Percentiles rank a stretch among this genome's conserved stretches.
phyloP scores from a whole-genome alignment of 53 echinoderm and acorn worm species.

The Henricia sp. region DNA sequence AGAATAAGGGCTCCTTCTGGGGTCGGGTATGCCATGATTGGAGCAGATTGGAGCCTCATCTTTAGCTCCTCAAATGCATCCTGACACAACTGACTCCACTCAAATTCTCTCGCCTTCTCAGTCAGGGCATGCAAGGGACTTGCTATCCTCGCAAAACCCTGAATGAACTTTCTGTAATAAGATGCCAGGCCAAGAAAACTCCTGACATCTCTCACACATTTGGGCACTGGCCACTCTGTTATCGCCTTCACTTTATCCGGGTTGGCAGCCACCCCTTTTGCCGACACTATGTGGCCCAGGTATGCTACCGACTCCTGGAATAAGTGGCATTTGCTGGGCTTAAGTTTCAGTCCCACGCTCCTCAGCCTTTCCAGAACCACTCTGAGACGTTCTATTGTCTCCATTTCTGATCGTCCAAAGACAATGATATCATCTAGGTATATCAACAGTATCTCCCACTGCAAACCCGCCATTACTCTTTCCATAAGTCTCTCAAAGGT shows the following conservation, averaged over 20 bases:
- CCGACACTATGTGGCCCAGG: not conserved
- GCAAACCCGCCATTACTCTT: too few species aligned
- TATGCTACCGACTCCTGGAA: not conserved
- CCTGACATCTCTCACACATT: conserved; percentile 43
- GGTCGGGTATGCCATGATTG: conserved; percentile 31
- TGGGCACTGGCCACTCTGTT: conserved; percentile 46
- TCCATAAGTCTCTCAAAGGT: too few species aligned
- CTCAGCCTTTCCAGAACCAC: conserved; percentile 1
- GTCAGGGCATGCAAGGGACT: conserved; percentile 44
- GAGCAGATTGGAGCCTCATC: conserved; percentile 9
- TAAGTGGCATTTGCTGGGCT: too few species aligned
- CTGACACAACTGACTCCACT: conserved; percentile 23
- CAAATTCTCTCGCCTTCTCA: conserved; percentile 32
- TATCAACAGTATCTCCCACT: not conserved
- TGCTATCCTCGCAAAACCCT: conserved; percentile 46
- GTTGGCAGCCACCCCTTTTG: not conserved
- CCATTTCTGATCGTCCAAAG: not conserved
- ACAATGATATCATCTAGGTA: not conserved
- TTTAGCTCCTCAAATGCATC: conserved; percentile 32
- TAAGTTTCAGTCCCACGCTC: not conserved
- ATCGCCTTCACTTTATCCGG: not conserved
- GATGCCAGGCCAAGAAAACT: conserved; percentile 30
- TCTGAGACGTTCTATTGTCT: not conserved
- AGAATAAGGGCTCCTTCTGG: not conserved
- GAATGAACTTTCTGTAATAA: conserved; percentile 36